phyloP scores from a whole-genome alignment of 2,888 invertebrate genomes.

The Ectemnius lituratus region DNA sequence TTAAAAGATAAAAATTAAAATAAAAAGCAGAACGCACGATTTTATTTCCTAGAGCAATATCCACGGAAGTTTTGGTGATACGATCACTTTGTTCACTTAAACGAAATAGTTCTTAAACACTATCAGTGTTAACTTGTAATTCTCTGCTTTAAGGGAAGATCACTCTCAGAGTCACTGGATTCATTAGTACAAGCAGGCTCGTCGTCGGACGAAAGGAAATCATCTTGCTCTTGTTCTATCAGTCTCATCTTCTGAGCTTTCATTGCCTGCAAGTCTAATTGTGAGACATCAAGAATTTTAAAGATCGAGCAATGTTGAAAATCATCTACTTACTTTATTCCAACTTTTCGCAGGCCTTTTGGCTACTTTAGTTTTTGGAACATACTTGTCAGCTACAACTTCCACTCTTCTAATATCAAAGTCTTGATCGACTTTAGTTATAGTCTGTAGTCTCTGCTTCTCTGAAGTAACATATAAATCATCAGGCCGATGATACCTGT shows the following conservation, averaged over 20 bases:
- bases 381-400: slow-evolving; percentile 66
- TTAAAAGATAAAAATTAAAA: too few species aligned
- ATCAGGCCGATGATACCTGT: slow-evolving; percentile 81
- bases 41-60: too few species aligned
- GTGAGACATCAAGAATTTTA: slow-evolving; percentile 13
- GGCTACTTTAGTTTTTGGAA: slow-evolving; percentile 59
- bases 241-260: slow-evolving; percentile 41
- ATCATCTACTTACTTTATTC: slow-evolving; percentile 53
- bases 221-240: slow-evolving; percentile 32
- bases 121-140: slow-evolving; percentile 61
- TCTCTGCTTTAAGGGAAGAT: slow-evolving; percentile 65
- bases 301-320: neutral
- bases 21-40: too few species aligned
- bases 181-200: slow-evolving; percentile 49
- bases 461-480: slow-evolving; percentile 83
- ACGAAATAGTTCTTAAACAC: slow-evolving; percentile 14
- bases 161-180: slow-evolving; percentile 72
- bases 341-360: slow-evolving; percentile 59
- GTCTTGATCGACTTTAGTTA: slow-evolving; percentile 79
- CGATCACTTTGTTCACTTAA: too few species aligned
- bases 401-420: slow-evolving; percentile 79
- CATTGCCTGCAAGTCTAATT: slow-evolving; percentile 44
- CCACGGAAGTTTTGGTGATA: too few species aligned
- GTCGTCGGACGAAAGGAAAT: slow-evolving; percentile 54
- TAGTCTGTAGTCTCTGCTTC: slow-evolving; percentile 78